These are phyloP conservation scores for Dorcus parallelipipedus DNA, from an alignment of 2,888 invertebrate genomes.

Conservation along the genomic window DNA sequence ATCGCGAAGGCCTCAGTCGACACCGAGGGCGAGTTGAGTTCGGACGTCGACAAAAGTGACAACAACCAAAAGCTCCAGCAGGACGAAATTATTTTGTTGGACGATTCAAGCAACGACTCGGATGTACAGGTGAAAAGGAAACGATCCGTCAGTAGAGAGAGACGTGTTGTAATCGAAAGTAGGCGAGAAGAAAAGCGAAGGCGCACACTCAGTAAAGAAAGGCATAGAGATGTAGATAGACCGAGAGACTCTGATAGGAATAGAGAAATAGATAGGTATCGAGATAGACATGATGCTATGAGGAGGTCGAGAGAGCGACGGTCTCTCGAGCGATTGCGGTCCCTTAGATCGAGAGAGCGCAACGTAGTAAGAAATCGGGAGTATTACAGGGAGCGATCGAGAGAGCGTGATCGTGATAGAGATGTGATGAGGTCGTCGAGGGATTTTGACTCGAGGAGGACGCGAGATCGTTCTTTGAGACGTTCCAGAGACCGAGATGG, in stretches of 20 bases:
- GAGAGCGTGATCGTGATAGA: constrained; percentile 28
- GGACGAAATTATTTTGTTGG: constrained; percentile 61
- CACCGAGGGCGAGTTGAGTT: constrained; percentile 46
- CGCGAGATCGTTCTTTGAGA: constrained; percentile 12
- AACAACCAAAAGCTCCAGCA: constrained; percentile 43
- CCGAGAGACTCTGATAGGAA: constrained; percentile 29
- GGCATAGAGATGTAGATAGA: constrained; percentile 23
- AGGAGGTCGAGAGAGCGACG: constrained; percentile 33
- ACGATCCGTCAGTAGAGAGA: constrained; percentile 45
- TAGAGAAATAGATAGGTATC: constrained; percentile 22
- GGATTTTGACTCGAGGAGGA: constrained; percentile 9
- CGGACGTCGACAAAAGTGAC: constrained; percentile 41
- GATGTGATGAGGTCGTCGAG: constrained; percentile 9
- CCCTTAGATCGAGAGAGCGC: constrained; percentile 14
- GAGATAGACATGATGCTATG: background rate
- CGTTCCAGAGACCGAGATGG: constrained; percentile 14
- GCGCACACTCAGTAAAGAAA: constrained; percentile 19
- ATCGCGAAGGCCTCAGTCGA: constrained; percentile 67
- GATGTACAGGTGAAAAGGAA: constrained; percentile 40
- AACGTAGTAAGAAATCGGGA: constrained; percentile 13
- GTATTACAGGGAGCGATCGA: constrained; percentile 24
- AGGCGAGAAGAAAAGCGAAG: constrained; percentile 27
- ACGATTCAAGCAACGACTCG: constrained; percentile 62
- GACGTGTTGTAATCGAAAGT: constrained; percentile 46
- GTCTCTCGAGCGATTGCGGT: constrained; percentile 8